These are phyloP conservation scores for Papilio xuthus DNA, from an alignment of 1,140 invertebrate genomes.

Conservation along the genomic window DNA sequence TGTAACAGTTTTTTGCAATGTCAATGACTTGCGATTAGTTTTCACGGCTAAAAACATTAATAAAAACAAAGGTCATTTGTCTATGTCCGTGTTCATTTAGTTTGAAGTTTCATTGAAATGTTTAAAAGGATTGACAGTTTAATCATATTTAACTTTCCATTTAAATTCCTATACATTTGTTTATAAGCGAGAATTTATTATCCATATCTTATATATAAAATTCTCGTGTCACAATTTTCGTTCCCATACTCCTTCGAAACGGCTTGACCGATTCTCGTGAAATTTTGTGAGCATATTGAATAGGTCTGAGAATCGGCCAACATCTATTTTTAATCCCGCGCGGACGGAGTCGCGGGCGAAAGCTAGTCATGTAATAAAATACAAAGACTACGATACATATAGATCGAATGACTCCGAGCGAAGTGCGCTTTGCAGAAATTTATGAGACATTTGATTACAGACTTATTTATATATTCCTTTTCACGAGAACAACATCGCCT, in stretches of 20 bases:
- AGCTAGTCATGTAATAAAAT: too few relatives aligned
- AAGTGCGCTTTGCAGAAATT: background rate
- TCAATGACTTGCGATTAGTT: conserved; percentile 18
- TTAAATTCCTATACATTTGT: background rate
- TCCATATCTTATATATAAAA: too few relatives aligned
- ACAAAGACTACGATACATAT: background rate
- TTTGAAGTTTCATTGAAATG: background rate
- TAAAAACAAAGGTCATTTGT: conserved; percentile 21
- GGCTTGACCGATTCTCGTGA: too few relatives aligned
- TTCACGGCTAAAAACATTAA: conserved; percentile 10
- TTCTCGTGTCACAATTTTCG: too few relatives aligned
- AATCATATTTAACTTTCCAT: background rate
- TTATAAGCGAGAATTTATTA: background rate
- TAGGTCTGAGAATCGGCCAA: too few relatives aligned
- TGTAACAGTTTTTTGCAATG: conserved; percentile 15
- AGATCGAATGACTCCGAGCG: background rate
- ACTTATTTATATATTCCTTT: background rate
- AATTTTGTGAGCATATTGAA: too few relatives aligned
- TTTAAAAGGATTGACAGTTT: background rate
- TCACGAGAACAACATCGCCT: background rate
- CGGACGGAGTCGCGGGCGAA: too few relatives aligned
- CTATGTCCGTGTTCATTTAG: conserved; percentile 2
- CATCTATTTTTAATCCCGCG: too few relatives aligned
- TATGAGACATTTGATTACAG: background rate
- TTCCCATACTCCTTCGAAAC: too few relatives aligned